These are phyloP conservation scores for Corythoichthys intestinalis DNA, from an alignment of 2,113 vertebrate genomes.

Conservation along the genomic window DNA sequence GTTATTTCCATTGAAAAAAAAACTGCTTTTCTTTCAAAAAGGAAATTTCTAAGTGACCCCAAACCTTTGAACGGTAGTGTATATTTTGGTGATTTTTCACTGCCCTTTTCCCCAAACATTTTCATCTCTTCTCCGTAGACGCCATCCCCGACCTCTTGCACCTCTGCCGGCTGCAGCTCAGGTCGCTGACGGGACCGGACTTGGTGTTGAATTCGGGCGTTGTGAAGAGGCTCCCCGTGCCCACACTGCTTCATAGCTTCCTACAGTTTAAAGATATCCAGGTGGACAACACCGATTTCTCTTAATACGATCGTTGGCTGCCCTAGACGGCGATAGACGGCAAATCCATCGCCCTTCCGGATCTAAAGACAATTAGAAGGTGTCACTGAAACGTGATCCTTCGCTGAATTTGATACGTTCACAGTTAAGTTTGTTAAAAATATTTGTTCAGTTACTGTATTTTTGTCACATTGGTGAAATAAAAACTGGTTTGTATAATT, in stretches of 20 bases:
- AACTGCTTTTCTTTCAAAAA: no score
- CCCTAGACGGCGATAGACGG: no score
- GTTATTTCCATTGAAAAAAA: no score
- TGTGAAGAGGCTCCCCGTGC: slow-evolving; percentile 64
- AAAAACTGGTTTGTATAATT: background rate
- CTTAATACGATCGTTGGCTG: no score
- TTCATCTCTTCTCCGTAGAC: slow-evolving; percentile 34
- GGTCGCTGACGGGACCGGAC: slow-evolving; percentile 50
- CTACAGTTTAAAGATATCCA: slow-evolving; percentile 62
- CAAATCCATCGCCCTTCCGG: no score
- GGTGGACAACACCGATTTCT: no score
- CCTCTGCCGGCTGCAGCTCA: slow-evolving; percentile 64
- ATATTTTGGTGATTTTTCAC: background rate
- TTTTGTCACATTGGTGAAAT: background rate
- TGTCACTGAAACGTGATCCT: no score
- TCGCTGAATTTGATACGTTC: background rate
- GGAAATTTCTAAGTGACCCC: no score
- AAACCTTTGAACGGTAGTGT: no score
- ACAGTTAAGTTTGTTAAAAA: background rate
- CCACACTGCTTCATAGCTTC: slow-evolving; percentile 52
- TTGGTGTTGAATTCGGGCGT: slow-evolving; percentile 48
- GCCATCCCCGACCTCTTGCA: slow-evolving; percentile 59
- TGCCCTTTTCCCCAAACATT: background rate
- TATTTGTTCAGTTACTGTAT: background rate
- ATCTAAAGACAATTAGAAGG: no score